Evolutionary conservation across 1,140 invertebrate species (phyloP), one percentile per base, ranked within the genome.

Genomic region (Rhizoglyphus robini): DNA sequence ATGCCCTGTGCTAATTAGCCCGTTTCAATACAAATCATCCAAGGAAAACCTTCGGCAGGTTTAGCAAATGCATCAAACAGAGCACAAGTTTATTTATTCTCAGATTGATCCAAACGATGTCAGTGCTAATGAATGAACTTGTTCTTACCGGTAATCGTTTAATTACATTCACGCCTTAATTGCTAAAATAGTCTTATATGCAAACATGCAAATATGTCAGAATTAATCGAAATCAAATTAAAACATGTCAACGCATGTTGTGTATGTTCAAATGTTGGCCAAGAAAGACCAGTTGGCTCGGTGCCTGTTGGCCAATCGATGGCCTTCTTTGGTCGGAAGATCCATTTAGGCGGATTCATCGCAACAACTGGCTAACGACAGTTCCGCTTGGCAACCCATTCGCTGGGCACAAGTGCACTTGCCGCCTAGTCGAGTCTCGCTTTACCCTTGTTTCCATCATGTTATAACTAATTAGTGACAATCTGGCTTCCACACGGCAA

Each of bases 221-320:
- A 54, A 54, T 54, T 54, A 54, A 54, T 54, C 31, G 51, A 54
- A 8, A 54, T 54, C 51, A 20, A 54, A 54, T 54, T 5, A 54
- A 54, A 8, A 54, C 51, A 54, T 54, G 51, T 54, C 51, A 25
- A 25, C 31, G 51, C 51, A 8, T 11, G 8, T 8, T 5, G 15
- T 25, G 31, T 5, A n/a, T n/a, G n/a, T n/a, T n/a, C n/a, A n/a
- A n/a, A n/a, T n/a, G n/a, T n/a, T n/a, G n/a, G n/a, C n/a, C n/a
- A n/a, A n/a, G n/a, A n/a, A n/a, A n/a, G n/a, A n/a, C n/a, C n/a
- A n/a, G n/a, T n/a, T n/a, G n/a, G n/a, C n/a, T n/a, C n/a, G n/a
- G n/a, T n/a, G n/a, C n/a, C n/a, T n/a, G n/a, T n/a, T n/a, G n/a
- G n/a, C n/a, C n/a, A n/a, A n/a, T n/a, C n/a, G n/a, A n/a, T n/a